Base-by-base conservation (phyloP, 2,888 invertebrate species). In the Scrobipalpa costella region DNA sequence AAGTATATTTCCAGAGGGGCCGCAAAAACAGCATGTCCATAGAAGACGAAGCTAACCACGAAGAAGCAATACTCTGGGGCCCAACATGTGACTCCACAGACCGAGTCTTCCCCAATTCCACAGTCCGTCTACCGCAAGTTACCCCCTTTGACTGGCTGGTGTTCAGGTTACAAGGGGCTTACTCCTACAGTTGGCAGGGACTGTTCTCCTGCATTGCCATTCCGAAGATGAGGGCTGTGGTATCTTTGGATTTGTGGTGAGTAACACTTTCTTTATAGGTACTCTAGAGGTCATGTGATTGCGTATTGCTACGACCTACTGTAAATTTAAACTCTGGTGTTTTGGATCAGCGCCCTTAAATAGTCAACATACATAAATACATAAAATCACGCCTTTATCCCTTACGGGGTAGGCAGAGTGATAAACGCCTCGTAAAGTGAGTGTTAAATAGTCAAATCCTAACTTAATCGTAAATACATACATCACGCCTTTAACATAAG, bases 71-170 rank as follows among this genome's bases (percentile, higher is more conserved):
- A 1, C 68, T 80, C 0, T 80, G 78, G 78, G 80, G 80, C 2
- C 79, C 80, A 0, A 78, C 73, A 17, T 76, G 78, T 33, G 77
- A 80, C 58, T 78, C 77, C 1, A 58, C 59, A 0, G 80, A 83
- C 55, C 74, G 73, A 0, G 68, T 83, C 13, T 73, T 76, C 74
- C 19, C 65, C n/a, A 67, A 77, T 49, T 40, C 63, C 9, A 34
- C 63, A 0, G 38, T 80, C 3, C 58, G 47, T 13, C 67, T 81
- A 27, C 80, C 80, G 13, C 63, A 47, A 1, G 76, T 75, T 57
- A 63, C 69, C 0, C 65, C 73, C 6, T 64, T 65, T 9, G 80
- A 80, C 59, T 81, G 80, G 81, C 70, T 80, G 5, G 69, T 78
- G 2, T 73, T 80, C 34, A 57, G 65, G 1, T 66, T 62, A 3